These are phyloP conservation scores for Saguinus midas DNA, from an alignment of 2,113 vertebrate species.

Conservation along the genomic window DNA sequence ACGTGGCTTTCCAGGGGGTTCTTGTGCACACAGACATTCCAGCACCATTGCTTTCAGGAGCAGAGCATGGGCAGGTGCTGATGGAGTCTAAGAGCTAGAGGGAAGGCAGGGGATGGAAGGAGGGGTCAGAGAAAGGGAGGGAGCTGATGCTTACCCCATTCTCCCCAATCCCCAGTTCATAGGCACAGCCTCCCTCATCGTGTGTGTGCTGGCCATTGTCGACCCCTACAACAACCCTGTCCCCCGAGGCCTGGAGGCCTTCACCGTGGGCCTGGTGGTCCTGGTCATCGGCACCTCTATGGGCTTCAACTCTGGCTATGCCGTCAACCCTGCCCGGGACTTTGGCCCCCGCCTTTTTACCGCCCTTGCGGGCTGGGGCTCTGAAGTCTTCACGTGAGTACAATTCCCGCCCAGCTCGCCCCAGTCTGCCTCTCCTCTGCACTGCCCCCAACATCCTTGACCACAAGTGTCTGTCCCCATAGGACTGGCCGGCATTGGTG, in stretches of 20 bases:
- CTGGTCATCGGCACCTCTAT: constrained; percentile 96
- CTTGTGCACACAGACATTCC: not conserved
- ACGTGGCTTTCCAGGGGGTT: not conserved
- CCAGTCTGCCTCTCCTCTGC: not conserved
- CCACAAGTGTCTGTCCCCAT: not conserved
- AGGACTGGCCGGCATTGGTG: constrained; percentile 91
- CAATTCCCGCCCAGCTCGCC: not conserved
- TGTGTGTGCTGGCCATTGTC: constrained; percentile 96
- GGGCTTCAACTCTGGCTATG: constrained; percentile 99
- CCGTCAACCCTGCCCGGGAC: constrained; percentile 97
- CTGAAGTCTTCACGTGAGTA: constrained; percentile 93
- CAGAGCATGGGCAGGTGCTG: not conserved
- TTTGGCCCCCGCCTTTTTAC: constrained; percentile 96
- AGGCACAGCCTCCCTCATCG: constrained; percentile 93
- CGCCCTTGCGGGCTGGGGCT: constrained; percentile 93
- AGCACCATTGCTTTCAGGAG: not conserved
- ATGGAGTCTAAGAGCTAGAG: not conserved
- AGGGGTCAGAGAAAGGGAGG: not conserved
- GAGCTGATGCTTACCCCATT: not conserved
- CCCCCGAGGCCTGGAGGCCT: constrained; percentile 94
- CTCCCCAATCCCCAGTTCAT: constrained; percentile 86
- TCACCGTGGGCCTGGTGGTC: constrained; percentile 96
- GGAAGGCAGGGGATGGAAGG: not conserved
- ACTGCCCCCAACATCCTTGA: not conserved
- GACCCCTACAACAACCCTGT: constrained; percentile 96